Percentiles rank a stretch among this genome's conserved stretches.
Evolutionary conservation across 1,140 invertebrate genomes (phyloP).

Genomic region (Streblospio benedicti): DNA sequence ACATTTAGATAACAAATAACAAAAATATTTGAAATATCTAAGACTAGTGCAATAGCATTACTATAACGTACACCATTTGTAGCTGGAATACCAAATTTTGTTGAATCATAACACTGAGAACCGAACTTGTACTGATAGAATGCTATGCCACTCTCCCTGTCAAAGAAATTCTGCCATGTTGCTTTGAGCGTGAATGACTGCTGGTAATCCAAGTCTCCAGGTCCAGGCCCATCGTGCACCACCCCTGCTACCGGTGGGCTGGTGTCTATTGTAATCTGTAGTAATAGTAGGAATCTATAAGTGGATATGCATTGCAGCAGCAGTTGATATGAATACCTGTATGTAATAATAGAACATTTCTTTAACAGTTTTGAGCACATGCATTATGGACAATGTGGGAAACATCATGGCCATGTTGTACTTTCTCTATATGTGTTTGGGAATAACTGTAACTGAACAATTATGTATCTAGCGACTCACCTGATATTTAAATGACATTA

Average conservation of each 20-base stretch:
- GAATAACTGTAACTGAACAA: no score
- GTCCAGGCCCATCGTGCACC: background rate
- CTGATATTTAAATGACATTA: background rate
- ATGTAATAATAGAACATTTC: background rate
- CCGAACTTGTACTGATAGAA: background rate
- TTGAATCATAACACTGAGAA: no score
- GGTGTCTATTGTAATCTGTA: slow-evolving; percentile 2
- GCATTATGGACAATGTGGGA: no score
- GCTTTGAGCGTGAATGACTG: background rate
- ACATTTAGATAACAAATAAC: no score
- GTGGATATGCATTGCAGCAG: background rate
- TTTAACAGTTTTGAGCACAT: no score
- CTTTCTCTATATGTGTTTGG: no score
- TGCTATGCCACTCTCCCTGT: background rate
- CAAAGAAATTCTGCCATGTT: background rate
- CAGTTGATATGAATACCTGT: background rate
- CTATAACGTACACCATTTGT: no score
- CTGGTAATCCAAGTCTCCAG: background rate
- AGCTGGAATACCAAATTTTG: no score
- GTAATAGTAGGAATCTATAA: background rate
- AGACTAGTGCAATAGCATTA: no score
- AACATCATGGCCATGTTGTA: no score
- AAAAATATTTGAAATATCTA: no score
- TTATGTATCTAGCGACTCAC: no score
- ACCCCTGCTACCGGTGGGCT: background rate